Evolutionary conservation across 2,113 vertebrate species (phyloP).

Genomic region (Nesogale talazaci): DNA sequence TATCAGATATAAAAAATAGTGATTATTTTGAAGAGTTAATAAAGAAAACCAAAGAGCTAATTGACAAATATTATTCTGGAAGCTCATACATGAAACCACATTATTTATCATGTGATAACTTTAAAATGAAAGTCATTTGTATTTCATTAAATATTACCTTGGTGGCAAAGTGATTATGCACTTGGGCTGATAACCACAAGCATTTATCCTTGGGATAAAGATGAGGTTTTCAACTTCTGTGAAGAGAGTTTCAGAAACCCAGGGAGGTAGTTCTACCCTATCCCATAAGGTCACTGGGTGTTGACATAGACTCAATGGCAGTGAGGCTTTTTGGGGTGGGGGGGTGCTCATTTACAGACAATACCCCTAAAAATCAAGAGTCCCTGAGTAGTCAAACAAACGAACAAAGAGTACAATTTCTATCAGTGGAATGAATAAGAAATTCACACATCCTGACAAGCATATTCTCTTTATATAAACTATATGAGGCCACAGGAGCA

Average conservation of each 20-base stretch:
- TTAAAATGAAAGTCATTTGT: background rate
- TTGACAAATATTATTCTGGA: background rate
- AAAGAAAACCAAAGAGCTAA: constrained; percentile 5
- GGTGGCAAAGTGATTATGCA: too few relatives aligned
- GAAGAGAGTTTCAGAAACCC: too few relatives aligned
- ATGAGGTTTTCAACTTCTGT: too few relatives aligned
- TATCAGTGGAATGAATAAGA: background rate
- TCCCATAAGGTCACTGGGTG: too few relatives aligned
- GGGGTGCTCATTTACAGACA: background rate
- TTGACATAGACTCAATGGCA: too few relatives aligned
- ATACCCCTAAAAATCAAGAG: background rate
- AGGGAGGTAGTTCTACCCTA: too few relatives aligned
- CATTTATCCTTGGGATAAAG: too few relatives aligned
- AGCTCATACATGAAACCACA: background rate
- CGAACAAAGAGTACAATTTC: background rate
- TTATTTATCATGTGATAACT: constrained; percentile 17
- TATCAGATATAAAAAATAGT: background rate
- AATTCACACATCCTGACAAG: background rate
- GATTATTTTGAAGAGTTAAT: background rate
- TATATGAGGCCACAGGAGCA: too few relatives aligned
- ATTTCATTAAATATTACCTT: background rate
- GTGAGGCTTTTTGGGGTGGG: too few relatives aligned
- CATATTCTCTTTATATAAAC: too few relatives aligned
- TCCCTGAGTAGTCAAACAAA: background rate
- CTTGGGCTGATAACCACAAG: too few relatives aligned